These are phyloP conservation scores for Enteromius thamalakanensis DNA, from an alignment of 2,797 vertebrate genomes.

Conservation along the genomic window DNA sequence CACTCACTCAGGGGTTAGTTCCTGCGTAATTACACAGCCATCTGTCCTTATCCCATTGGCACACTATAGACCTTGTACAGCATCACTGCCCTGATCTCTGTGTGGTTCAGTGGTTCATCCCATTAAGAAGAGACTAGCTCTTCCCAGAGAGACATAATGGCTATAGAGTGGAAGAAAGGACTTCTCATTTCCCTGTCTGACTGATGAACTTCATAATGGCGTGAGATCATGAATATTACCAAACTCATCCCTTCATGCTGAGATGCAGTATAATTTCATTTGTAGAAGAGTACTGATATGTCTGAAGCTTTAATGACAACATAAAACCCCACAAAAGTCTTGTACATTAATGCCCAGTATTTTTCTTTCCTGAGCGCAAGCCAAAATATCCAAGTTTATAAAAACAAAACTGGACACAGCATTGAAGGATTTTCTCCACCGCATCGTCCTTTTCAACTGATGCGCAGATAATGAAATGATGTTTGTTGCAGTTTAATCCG, in stretches of 20 bases:
- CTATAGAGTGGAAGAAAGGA: conserved; percentile 31
- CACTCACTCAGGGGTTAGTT: conserved; percentile 55
- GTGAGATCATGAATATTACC: background rate
- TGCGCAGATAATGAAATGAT: conserved; percentile 52
- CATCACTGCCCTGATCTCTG: conserved; percentile 52
- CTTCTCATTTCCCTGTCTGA: conserved; percentile 35
- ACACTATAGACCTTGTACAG: conserved; percentile 49
- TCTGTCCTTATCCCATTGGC: conserved; percentile 58
- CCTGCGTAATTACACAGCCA: conserved; percentile 62
- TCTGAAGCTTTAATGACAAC: conserved; percentile 30
- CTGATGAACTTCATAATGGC: conserved; percentile 43
- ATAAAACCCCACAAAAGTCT: background rate
- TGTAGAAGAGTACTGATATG: conserved; percentile 7
- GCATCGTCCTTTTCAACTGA: conserved; percentile 32
- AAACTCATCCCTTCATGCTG: conserved; percentile 29
- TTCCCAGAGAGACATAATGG: conserved; percentile 38
- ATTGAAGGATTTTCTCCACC: conserved; percentile 19
- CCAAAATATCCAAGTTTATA: no score
- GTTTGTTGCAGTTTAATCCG: conserved; percentile 51
- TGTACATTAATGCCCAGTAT: background rate
- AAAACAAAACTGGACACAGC: background rate
- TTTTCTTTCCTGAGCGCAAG: background rate
- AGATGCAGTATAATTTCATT: conserved; percentile 27
- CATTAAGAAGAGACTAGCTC: conserved; percentile 47
- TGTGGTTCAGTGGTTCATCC: conserved; percentile 51